phyloP scores from a whole-genome alignment of 2,888 invertebrate genomes.

The Steinernema carpocapsae region DNA sequence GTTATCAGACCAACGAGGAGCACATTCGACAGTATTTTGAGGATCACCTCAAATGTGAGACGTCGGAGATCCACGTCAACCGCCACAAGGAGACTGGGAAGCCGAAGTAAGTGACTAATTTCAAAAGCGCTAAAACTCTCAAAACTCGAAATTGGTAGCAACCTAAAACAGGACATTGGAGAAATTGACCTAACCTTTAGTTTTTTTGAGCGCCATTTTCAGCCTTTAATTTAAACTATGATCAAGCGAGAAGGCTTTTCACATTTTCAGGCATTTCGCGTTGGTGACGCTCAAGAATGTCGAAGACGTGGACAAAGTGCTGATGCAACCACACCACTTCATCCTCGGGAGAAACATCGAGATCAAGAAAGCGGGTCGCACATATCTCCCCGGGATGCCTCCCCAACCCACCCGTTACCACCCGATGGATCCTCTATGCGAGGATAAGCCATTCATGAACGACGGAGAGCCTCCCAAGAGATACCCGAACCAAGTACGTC shows the following conservation, averaged over 20 bases:
- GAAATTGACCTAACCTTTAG: too few relatives aligned
- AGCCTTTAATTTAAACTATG: too few relatives aligned
- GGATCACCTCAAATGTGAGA: too few relatives aligned
- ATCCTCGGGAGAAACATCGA: neutral
- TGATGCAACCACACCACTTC: neutral
- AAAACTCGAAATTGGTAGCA: too few relatives aligned
- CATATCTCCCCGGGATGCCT: neutral
- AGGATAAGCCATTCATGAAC: neutral
- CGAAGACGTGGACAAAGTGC: neutral
- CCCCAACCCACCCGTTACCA: neutral
- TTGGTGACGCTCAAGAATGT: neutral
- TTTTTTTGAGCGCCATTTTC: too few relatives aligned
- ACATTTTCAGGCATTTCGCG: neutral
- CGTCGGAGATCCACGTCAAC: too few relatives aligned
- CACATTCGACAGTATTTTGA: neutral
- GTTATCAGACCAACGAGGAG: neutral
- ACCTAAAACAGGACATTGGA: too few relatives aligned
- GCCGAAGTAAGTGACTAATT: too few relatives aligned
- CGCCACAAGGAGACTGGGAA: too few relatives aligned
- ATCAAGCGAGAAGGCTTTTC: too few relatives aligned
- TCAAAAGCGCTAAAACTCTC: too few relatives aligned
- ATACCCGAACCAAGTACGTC: neutral
- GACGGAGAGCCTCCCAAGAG: neutral
- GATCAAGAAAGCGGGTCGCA: neutral
- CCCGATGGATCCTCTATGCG: neutral